A percentile compares a stretch with the other conserved stretches of the same genome.
phyloP scores from a whole-genome alignment of 2,888 invertebrate species.

The Halocaridina rubra region DNA sequence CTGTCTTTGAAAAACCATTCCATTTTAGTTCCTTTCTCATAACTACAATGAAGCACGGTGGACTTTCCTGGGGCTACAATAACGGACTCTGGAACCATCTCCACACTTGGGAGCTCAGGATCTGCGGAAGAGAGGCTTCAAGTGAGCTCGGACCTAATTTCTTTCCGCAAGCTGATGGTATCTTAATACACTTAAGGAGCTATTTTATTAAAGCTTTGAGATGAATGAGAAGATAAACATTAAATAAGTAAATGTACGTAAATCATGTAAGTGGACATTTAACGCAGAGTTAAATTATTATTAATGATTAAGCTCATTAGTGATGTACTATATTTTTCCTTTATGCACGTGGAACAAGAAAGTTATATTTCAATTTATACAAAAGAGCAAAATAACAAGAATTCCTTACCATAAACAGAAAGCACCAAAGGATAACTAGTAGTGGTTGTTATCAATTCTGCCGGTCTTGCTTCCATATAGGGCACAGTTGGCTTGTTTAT shows the following conservation, averaged over 20 bases:
- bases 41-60: constrained; percentile 23
- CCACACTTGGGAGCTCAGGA: constrained; percentile 7
- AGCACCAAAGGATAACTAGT: constrained; percentile 9
- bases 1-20: constrained; percentile 21
- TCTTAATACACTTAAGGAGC: too few relatives aligned
- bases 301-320: too few relatives aligned
- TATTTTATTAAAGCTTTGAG: too few relatives aligned
- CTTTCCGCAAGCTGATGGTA: too few relatives aligned
- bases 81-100: constrained; percentile 22
- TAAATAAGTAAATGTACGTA: too few relatives aligned
- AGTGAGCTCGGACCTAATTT: too few relatives aligned
- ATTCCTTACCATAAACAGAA: constrained; percentile 56
- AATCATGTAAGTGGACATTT: too few relatives aligned
- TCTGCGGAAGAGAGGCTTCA: neutral
- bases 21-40: neutral
- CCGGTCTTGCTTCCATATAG: neutral
- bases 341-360: neutral
- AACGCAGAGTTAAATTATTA: too few relatives aligned
- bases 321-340: too few relatives aligned
- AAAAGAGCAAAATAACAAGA: neutral
- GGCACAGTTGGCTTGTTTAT: constrained; percentile 30
- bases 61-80: constrained; percentile 18
- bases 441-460: constrained; percentile 32
- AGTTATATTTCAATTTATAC: neutral
- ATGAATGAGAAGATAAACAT: too few relatives aligned